Percentiles rank a stretch among this genome's conserved stretches.
These are phyloP conservation scores for Thermophis baileyi DNA, from an alignment of 2,113 vertebrate genomes.

Conservation along the genomic window DNA sequence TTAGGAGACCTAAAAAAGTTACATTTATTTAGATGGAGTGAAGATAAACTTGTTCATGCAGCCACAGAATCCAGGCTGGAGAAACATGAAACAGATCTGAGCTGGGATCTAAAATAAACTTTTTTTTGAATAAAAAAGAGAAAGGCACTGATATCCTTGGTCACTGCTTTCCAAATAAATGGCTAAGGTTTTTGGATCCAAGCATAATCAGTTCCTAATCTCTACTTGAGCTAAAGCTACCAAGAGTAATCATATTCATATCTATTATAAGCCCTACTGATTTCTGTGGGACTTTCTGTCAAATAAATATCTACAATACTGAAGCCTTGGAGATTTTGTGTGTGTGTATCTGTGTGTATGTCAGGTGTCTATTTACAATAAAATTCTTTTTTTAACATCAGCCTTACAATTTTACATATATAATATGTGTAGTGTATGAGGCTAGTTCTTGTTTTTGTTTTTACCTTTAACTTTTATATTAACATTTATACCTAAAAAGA, in stretches of 20 bases:
- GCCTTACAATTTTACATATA: background rate
- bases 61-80: background rate
- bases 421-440: background rate
- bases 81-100: slow-evolving; percentile 22
- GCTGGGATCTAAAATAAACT: slow-evolving; percentile 31
- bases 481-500: background rate
- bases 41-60: slow-evolving; percentile 5
- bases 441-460: background rate
- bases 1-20: slow-evolving; percentile 23
- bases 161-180: background rate
- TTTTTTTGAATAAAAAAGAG: background rate
- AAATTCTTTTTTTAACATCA: background rate
- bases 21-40: slow-evolving; percentile 38
- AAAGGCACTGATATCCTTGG: background rate
- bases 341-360: no score
- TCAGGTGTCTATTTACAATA: background rate
- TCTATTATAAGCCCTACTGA: background rate
- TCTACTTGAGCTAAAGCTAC: background rate
- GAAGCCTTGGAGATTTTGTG: background rate
- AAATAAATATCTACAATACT: background rate
- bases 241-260: background rate
- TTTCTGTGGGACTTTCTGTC: background rate
- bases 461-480: background rate
- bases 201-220: background rate
- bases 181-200: background rate